Evolutionary conservation across 2,888 invertebrate species (phyloP).

Genomic region (Drosophila affinis): DNA sequence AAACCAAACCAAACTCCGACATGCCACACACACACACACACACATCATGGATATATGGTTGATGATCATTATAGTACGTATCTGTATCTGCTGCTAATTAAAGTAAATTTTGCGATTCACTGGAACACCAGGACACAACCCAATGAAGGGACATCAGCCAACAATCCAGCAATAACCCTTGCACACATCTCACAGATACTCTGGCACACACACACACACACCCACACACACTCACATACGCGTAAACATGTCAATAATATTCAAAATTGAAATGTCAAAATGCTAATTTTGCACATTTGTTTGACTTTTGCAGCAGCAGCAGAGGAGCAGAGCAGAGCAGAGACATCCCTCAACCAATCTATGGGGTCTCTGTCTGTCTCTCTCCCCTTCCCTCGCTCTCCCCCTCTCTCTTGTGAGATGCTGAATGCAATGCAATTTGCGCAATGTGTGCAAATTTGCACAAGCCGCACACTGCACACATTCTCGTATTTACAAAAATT

Average conservation of each 20-base stretch:
- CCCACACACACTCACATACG: background rate
- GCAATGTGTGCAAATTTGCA: conserved; percentile 64
- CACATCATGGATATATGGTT: background rate
- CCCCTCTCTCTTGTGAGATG: background rate
- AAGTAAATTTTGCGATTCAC: conserved; percentile 70
- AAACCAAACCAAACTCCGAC: conserved; percentile 54
- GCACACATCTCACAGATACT: conserved; percentile 22
- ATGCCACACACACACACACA: conserved; percentile 13
- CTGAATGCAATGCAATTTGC: conserved; percentile 61
- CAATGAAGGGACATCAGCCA: conserved; percentile 9
- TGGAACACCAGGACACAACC: conserved; percentile 40
- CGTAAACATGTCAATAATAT: conserved; percentile 75
- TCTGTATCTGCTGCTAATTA: conserved; percentile 60
- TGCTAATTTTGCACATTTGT: conserved; percentile 76
- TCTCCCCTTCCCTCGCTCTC: background rate
- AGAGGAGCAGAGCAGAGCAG: background rate
- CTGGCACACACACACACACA: background rate
- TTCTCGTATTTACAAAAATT: conserved; percentile 20
- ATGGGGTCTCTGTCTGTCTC: background rate
- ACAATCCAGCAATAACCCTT: conserved; percentile 8
- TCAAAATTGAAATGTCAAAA: conserved; percentile 75
- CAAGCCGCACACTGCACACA: conserved; percentile 63
- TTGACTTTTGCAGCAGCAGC: conserved; percentile 42
- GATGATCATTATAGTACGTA: conserved; percentile 27
- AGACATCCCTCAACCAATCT: background rate